Conservation (phyloP, 2,888 invertebrate genomes). For the Trimorus sp. region DNA sequence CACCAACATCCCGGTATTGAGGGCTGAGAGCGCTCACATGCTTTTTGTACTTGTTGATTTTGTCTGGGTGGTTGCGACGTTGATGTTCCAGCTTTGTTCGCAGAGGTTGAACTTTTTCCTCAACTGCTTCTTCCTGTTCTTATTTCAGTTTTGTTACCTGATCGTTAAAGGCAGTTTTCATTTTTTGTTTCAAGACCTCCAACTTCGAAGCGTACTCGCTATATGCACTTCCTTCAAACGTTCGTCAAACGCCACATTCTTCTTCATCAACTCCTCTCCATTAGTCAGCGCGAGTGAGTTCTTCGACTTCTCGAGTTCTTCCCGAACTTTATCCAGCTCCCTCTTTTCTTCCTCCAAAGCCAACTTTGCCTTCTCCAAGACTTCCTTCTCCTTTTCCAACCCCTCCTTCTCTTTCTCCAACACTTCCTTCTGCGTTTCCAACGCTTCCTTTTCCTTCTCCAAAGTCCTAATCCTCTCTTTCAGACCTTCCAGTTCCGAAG, state of each 20-base stretch:
- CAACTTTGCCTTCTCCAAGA: conserved; percentile 64
- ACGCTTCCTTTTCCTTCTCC: too few relatives aligned
- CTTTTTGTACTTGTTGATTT: conserved; percentile 82
- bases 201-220: conserved; percentile 89
- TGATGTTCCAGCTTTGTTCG: conserved; percentile 76
- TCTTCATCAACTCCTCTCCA: conserved; percentile 68
- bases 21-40: conserved; percentile 83
- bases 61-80: conserved; percentile 77
- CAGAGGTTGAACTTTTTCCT: conserved; percentile 82
- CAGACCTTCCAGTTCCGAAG: conserved; percentile 38
- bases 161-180: conserved; percentile 84
- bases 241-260: conserved; percentile 70
- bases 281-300: conserved; percentile 20
- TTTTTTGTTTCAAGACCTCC: conserved; percentile 90
- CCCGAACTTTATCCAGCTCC: conserved; percentile 14
- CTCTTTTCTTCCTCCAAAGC: conserved; percentile 4
- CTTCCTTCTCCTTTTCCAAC: too few relatives aligned
- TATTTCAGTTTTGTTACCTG: conserved; percentile 84
- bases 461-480: conserved; percentile 60
- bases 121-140: conserved; percentile 82
- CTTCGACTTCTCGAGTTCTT: conserved; percentile 26
- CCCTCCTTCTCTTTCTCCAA: too few relatives aligned
- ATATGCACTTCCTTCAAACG: conserved; percentile 83
- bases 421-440: too few relatives aligned
- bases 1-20: too few relatives aligned